These are phyloP conservation scores for Argentina silus DNA, from an alignment of 2,797 vertebrate species.

Conservation along the genomic window DNA sequence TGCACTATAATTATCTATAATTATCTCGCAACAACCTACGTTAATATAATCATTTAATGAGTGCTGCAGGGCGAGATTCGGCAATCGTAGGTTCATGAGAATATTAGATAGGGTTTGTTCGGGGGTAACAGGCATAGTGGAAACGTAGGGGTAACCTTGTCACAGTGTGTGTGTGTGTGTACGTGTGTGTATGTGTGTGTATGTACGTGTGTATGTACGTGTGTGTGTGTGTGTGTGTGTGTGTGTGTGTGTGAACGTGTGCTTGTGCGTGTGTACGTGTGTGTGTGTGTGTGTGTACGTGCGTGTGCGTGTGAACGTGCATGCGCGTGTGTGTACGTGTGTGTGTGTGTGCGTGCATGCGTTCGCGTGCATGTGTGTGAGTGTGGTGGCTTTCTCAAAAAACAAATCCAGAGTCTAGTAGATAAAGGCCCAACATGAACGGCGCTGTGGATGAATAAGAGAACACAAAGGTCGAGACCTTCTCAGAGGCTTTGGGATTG, in stretches of 20 bases:
- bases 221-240: slow-evolving; percentile 1
- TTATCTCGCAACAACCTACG: too few relatives aligned
- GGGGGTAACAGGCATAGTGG: too few relatives aligned
- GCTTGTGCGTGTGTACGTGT: background rate
- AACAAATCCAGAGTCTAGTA: too few relatives aligned
- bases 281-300: background rate
- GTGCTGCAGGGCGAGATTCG: too few relatives aligned
- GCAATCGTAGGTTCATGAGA: too few relatives aligned
- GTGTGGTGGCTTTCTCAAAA: too few relatives aligned
- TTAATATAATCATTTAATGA: too few relatives aligned
- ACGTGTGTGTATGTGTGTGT: background rate
- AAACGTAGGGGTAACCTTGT: too few relatives aligned
- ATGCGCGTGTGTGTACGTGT: background rate
- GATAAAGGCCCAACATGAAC: background rate
- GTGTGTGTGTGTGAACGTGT: background rate
- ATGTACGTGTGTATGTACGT: background rate
- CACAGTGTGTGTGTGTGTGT: background rate
- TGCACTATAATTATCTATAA: too few relatives aligned
- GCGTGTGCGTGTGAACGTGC: slow-evolving; percentile 1
- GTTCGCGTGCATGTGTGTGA: too few relatives aligned
- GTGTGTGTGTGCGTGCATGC: background rate
- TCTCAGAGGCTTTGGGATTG: slow-evolving; percentile 15
- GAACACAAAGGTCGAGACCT: slow-evolving; percentile 2
- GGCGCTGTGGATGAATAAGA: background rate
- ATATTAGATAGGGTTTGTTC: too few relatives aligned